These are phyloP conservation scores for Timema podura DNA, from an alignment of 2,888 invertebrate species.

Conservation along the genomic window DNA sequence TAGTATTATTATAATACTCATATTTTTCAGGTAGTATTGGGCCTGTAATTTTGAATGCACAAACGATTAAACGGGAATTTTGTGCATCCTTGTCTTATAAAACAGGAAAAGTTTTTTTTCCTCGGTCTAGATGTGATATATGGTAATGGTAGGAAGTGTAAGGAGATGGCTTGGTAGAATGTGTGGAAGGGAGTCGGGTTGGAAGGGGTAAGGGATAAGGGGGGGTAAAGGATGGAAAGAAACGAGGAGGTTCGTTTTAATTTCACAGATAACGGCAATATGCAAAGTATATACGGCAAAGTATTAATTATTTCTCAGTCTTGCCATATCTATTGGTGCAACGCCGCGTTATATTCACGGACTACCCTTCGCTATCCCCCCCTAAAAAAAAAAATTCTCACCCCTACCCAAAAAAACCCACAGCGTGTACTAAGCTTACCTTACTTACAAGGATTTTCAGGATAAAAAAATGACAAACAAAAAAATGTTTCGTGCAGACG, in stretches of 20 bases:
- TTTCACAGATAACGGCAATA: conserved; percentile 30
- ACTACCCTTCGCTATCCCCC: too few relatives aligned
- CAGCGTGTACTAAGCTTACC: conserved; percentile 5
- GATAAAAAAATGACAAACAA: not conserved
- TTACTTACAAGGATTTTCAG: conserved; percentile 15
- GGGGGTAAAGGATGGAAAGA: conserved; percentile 17
- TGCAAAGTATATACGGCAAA: conserved; percentile 27
- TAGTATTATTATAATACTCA: too few relatives aligned
- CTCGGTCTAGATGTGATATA: conserved; percentile 26
- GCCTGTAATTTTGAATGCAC: not conserved
- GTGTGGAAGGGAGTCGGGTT: conserved; percentile 3
- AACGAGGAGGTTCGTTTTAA: conserved; percentile 29
- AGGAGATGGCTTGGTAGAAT: conserved; percentile 21
- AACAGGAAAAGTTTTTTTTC: conserved; percentile 19
- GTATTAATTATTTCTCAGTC: conserved; percentile 24
- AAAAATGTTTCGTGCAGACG: conserved; percentile 1
- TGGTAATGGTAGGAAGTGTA: conserved; percentile 30
- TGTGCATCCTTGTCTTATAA: conserved; percentile 15
- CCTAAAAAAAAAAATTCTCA: too few relatives aligned
- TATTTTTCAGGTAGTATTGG: not conserved
- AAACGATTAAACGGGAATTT: conserved; percentile 2
- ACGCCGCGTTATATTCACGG: not conserved
- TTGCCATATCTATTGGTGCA: conserved; percentile 16
- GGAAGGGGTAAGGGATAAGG: conserved; percentile 10
- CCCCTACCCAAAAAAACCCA: not conserved